phyloP scores from a whole-genome alignment of 2,797 vertebrate genomes.

The Nothura maculosa region DNA sequence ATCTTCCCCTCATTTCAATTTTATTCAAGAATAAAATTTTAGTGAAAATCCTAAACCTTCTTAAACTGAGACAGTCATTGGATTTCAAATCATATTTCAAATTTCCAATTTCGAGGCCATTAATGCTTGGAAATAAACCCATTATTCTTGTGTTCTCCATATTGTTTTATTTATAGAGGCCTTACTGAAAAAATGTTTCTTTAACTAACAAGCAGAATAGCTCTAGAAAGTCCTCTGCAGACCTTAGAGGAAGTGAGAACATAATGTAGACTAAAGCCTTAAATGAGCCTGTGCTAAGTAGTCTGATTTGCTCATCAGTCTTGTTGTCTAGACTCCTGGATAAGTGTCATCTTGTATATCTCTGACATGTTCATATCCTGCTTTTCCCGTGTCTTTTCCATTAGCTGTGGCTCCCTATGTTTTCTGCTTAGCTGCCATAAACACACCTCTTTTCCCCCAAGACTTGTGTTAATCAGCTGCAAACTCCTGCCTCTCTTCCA shows the following conservation, averaged over 20 bases:
- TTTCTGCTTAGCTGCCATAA: not conserved
- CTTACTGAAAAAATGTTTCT: not conserved
- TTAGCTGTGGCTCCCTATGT: accelerated
- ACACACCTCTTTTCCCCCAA: not conserved
- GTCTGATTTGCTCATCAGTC: not conserved
- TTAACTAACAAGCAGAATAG: not conserved
- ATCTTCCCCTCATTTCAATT: not conserved
- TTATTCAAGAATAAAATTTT: not conserved
- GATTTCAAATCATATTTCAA: not conserved
- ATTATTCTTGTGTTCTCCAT: not conserved
- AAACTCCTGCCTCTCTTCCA: not conserved
- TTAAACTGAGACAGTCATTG: not conserved
- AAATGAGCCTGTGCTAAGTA: accelerated
- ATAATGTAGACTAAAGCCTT: not conserved
- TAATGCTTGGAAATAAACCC: not conserved
- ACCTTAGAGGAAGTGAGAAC: not conserved
- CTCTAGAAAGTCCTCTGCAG: not conserved
- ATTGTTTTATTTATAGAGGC: not conserved
- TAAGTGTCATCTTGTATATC: not conserved
- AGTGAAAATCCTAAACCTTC: not conserved
- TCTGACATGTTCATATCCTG: not conserved
- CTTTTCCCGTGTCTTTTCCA: not conserved
- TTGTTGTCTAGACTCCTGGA: not conserved
- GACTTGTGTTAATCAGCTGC: not conserved
- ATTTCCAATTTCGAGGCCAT: not conserved